Evolutionary conservation across 35 echinoderm and acorn worm genomes (phyloP), one percentile per base, ranked within the genome.

Genomic region (Stichopus chloronotus): DNA sequence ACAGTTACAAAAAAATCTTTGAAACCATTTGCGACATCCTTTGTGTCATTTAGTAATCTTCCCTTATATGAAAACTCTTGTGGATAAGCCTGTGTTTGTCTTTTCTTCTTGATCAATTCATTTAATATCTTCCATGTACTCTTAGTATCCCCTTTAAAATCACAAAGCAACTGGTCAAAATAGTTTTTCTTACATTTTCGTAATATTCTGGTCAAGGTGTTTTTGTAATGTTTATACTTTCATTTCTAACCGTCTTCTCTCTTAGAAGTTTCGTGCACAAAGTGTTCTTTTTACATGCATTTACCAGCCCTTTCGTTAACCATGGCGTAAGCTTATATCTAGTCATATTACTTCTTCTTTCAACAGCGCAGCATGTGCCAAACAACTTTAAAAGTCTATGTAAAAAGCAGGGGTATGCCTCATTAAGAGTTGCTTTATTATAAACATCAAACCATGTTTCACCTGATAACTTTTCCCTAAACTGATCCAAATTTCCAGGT

Each of bases 141-240:
- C 54, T 43, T 76, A 76, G 80, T 53, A 52, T 83, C 54, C 25
- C 80, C 80, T 83, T 83, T 43, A 52, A 4, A 83, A 56, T 83
- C 24, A 56, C 16, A 83, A 5, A 83, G 80, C 80, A 83, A 17
- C 54, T 83, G 25, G 17, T 83, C n/a, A n/a, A n/a, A n/a, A n/a
- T n/a, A n/a, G n/a, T n/a, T n/a, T n/a, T n/a, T n/a, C n/a, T n/a
- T n/a, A n/a, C n/a, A n/a, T n/a, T n/a, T n/a, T n/a, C 79, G 8
- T 80, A 80, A 80, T 80, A 80, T 80, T 80, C 25, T 80, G 25
- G 78, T 80, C 25, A 80, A 80, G 79, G 79, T 83, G 79, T 83
- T 5, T 83, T 83, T 83, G 79, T 83, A 83, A 55, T 16, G 79
- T 52, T 83, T 83, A 55, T 52, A 83, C 53, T 83, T 52, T 83